Percentiles rank a stretch among this genome's conserved stretches.
Evolutionary conservation across 2,113 vertebrate genomes (phyloP).

Genomic region (Phyllostomus discolor): DNA sequence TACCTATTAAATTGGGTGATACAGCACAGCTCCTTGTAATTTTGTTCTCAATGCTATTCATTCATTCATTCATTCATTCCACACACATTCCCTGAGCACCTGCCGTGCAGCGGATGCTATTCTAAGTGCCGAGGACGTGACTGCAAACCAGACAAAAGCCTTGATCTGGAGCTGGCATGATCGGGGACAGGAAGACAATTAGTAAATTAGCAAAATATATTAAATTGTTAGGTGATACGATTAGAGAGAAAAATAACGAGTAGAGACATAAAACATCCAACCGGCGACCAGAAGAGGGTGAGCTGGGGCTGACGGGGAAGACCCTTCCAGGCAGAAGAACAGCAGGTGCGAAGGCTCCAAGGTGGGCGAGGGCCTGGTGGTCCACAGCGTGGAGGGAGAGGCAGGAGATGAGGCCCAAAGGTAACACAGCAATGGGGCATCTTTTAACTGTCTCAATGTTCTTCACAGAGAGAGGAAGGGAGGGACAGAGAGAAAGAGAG

Average conservation of each 20-base stretch:
- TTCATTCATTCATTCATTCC: background rate
- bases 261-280: background rate
- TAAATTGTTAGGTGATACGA: background rate
- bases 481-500: background rate
- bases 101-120: background rate
- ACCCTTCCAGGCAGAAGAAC: background rate
- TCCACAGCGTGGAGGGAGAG: no score
- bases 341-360: background rate
- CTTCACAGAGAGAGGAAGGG: background rate
- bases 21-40: background rate
- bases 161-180: background rate
- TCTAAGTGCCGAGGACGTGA: background rate
- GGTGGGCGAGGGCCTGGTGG: rapidly evolving
- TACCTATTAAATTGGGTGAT: background rate
- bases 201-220: background rate
- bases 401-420: background rate
- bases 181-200: background rate
- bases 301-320: background rate
- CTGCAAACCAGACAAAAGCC: background rate
- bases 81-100: background rate
- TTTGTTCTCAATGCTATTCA: background rate
- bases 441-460: background rate
- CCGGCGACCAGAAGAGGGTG: background rate
- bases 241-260: background rate
- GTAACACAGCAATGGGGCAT: rapidly evolving